Conservation (phyloP, 1,140 invertebrate species). For the Parapsyche elsis region DNA sequence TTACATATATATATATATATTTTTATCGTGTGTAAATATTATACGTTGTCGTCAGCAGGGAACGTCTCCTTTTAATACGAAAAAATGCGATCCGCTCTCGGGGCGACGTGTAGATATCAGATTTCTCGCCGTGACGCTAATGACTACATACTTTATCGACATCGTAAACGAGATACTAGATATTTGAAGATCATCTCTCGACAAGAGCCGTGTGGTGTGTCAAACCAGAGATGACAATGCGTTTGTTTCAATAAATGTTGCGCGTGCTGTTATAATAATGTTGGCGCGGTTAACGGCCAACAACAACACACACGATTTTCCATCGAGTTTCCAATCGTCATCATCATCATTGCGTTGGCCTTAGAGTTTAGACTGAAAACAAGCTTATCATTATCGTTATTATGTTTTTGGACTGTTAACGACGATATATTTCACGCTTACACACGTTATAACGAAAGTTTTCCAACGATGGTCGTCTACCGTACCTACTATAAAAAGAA, state of each 20-base stretch:
- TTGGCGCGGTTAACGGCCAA: constrained; percentile 7
- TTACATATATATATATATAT: constrained; percentile 1
- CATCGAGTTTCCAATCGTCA: background rate
- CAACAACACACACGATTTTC: background rate
- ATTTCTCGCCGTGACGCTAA: constrained; percentile 41
- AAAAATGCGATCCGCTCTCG: constrained; percentile 33
- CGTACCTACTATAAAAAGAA: too few species aligned
- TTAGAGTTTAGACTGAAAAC: background rate
- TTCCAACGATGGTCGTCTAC: too few species aligned
- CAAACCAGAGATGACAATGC: constrained; percentile 38
- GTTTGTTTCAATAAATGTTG: constrained; percentile 36
- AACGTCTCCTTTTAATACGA: constrained; percentile 23
- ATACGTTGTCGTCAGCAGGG: background rate
- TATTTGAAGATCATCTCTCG: constrained; percentile 42
- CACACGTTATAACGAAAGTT: too few species aligned
- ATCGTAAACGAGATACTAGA: constrained; percentile 38
- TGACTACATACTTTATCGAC: constrained; percentile 39
- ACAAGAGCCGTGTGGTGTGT: constrained; percentile 6
- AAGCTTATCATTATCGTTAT: background rate
- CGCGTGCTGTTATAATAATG: constrained; percentile 20
- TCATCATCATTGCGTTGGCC: background rate
- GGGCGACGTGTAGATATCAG: constrained; percentile 36
- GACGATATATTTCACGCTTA: too few species aligned
- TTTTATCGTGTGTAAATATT: background rate
- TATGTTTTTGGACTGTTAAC: background rate